These are phyloP conservation scores for Hylomyscus alleni DNA, from an alignment of 2,797 vertebrate genomes.

Conservation along the genomic window DNA sequence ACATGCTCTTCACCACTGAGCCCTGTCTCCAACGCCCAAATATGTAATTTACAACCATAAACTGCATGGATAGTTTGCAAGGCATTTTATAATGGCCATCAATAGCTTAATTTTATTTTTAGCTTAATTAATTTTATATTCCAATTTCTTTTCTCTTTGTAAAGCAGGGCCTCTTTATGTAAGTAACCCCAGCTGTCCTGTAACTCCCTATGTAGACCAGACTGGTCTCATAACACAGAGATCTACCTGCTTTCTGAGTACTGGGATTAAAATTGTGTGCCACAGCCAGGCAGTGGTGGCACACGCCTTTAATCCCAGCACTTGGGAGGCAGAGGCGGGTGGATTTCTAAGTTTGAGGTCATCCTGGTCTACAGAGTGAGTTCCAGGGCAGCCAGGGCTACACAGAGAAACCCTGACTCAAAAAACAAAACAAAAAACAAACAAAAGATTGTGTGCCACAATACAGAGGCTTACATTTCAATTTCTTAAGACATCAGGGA, in stretches of 20 bases:
- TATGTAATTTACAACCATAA: not conserved
- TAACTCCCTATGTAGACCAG: not conserved
- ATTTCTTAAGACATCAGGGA: slow-evolving; percentile 52
- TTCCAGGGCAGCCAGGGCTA: too few species aligned
- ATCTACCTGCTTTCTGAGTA: not conserved
- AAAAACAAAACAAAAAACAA: too few species aligned
- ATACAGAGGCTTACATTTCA: slow-evolving; percentile 19
- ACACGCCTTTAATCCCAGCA: too few species aligned
- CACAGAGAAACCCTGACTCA: too few species aligned
- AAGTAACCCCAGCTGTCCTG: not conserved
- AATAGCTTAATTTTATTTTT: slow-evolving; percentile 60
- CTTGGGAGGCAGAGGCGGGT: too few species aligned
- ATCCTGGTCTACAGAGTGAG: too few species aligned
- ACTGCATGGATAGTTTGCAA: slow-evolving; percentile 38
- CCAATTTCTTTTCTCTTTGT: not conserved
- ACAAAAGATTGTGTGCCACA: not conserved
- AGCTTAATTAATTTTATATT: slow-evolving; percentile 70
- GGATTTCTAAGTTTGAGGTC: too few species aligned
- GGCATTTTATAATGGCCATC: slow-evolving; percentile 5
- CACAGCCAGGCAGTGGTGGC: not conserved
- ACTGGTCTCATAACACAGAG: not conserved
- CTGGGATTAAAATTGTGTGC: not conserved
- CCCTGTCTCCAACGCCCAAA: not conserved
- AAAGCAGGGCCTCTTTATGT: not conserved
- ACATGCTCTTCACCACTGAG: not conserved